Percentiles rank a stretch among this genome's conserved stretches.
These are phyloP conservation scores for Heliconius cydno DNA, from an alignment of 2,888 invertebrate species.

Conservation along the genomic window DNA sequence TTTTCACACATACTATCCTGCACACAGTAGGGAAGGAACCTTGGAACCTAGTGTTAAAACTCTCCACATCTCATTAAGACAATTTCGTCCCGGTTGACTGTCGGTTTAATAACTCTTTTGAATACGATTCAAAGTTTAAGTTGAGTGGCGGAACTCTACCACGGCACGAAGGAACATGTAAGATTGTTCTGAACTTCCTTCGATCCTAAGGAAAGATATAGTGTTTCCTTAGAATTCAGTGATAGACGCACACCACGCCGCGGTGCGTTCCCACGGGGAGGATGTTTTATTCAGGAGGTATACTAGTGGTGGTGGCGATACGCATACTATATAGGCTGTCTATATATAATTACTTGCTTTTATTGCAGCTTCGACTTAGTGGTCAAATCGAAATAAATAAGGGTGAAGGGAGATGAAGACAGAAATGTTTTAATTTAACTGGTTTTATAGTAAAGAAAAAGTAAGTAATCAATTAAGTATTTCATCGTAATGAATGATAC, in stretches of 20 bases:
- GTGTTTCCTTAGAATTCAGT: background rate
- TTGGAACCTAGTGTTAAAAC: no score
- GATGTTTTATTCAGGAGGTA: conserved; percentile 25
- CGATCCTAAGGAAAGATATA: background rate
- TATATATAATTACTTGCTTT: background rate
- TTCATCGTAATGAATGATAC: no score
- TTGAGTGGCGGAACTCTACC: background rate
- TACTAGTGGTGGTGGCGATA: background rate
- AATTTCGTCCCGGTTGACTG: no score
- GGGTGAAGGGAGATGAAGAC: no score
- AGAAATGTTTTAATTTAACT: no score
- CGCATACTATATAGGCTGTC: conserved; percentile 9
- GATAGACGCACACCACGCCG: background rate
- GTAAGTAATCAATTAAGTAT: no score
- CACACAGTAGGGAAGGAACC: background rate
- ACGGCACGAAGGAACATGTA: background rate
- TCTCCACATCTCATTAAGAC: no score
- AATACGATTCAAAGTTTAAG: no score
- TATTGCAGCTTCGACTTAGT: no score
- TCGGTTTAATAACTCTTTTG: no score
- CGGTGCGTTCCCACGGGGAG: conserved; percentile 22
- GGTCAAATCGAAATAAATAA: background rate
- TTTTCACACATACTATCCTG: background rate
- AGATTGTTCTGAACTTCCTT: background rate
- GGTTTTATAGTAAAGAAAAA: no score